Percentiles rank a stretch among this genome's conserved stretches.
Conservation (phyloP, 2,888 invertebrate genomes). For the Colletes collaris region DNA sequence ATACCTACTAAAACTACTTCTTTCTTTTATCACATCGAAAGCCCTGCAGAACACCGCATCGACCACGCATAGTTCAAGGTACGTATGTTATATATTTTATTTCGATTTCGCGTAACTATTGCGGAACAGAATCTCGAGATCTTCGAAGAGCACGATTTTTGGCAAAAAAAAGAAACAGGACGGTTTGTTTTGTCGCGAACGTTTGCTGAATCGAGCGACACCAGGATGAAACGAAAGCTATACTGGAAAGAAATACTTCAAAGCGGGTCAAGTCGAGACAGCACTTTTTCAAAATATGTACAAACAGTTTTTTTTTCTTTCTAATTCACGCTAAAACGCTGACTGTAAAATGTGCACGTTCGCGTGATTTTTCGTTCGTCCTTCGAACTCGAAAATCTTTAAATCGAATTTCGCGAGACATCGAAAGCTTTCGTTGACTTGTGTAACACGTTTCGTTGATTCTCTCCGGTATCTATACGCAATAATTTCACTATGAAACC, state of each 20-base stretch:
- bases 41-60: slow-evolving; percentile 45
- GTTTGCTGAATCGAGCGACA: not conserved
- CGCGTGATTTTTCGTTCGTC: not conserved
- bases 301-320: not conserved
- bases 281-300: slow-evolving; percentile 20
- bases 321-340: slow-evolving; percentile 3
- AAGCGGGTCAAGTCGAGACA: not conserved
- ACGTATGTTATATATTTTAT: slow-evolving; percentile 17
- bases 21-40: slow-evolving; percentile 58
- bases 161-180: slow-evolving; percentile 38
- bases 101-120: not conserved
- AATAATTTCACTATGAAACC: slow-evolving; percentile 13
- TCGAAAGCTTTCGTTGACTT: slow-evolving; percentile 40
- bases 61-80: slow-evolving; percentile 16
- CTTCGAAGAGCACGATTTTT: not conserved
- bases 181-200: slow-evolving; percentile 38
- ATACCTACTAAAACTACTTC: slow-evolving; percentile 23
- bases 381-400: not conserved
- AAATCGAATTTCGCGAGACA: slow-evolving; percentile 2
- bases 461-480: not conserved
- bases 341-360: slow-evolving; percentile 20
- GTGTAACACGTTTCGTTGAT: slow-evolving; percentile 46
- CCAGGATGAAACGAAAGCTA: not conserved
- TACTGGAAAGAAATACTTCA: not conserved
- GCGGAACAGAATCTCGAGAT: not conserved